Percentiles rank a stretch among this genome's conserved stretches.
Evolutionary conservation across 2,113 vertebrate species (phyloP).

Genomic region (Lepus europaeus): DNA sequence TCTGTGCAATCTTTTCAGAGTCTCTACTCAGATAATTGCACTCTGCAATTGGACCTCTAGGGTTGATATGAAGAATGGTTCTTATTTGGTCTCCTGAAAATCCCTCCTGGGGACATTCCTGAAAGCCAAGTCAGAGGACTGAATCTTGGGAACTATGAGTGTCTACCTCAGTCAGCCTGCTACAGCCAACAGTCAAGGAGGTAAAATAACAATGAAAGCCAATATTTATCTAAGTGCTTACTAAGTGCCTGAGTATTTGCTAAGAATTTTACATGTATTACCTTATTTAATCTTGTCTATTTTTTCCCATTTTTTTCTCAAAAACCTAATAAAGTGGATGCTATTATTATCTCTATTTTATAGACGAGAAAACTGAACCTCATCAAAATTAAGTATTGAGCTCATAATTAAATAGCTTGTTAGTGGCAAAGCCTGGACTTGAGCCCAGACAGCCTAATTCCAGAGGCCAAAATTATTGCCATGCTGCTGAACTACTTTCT

Average conservation of each 20-base stretch:
- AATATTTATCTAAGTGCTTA: constrained; percentile 3
- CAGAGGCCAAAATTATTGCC: not conserved
- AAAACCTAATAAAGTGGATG: not conserved
- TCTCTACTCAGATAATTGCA: not conserved
- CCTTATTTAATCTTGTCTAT: not conserved
- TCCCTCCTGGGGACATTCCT: not conserved
- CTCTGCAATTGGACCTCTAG: not conserved
- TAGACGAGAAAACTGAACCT: constrained; percentile 4
- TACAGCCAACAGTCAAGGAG: not conserved
- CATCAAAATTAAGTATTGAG: constrained; percentile 13
- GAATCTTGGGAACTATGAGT: not conserved
- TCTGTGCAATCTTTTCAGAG: not conserved
- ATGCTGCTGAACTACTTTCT: not conserved
- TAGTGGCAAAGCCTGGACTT: not conserved
- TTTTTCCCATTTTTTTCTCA: not conserved
- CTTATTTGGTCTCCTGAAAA: not conserved
- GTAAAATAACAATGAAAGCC: not conserved
- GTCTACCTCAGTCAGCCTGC: not conserved
- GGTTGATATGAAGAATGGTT: not conserved
- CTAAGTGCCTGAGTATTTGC: constrained; percentile 26
- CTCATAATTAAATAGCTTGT: constrained; percentile 23
- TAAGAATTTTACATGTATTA: not conserved
- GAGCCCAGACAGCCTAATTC: constrained; percentile 20
- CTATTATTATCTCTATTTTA: not conserved
- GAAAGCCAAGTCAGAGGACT: constrained; percentile 12